Conservation (phyloP, 2,797 vertebrate genomes). For the Choloepus didactylus region DNA sequence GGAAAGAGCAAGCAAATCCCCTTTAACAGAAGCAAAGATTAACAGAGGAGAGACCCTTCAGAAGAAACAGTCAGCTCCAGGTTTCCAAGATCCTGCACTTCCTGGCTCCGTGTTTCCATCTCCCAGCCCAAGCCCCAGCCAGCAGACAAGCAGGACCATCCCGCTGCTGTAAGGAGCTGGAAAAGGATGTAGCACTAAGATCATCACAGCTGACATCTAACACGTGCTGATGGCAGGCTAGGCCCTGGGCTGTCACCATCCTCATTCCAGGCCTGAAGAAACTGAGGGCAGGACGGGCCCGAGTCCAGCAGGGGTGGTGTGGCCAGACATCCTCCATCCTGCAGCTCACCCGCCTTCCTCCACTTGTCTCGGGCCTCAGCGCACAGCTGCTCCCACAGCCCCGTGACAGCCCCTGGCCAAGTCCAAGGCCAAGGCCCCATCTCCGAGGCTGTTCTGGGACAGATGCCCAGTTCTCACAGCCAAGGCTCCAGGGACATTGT, state of each 20-base stretch:
- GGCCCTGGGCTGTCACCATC: background rate
- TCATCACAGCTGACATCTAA: background rate
- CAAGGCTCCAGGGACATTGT: background rate
- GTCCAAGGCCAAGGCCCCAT: background rate
- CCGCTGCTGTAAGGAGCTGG: rapidly evolving
- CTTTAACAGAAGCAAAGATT: background rate
- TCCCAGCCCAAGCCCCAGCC: background rate
- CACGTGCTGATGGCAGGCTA: rapidly evolving
- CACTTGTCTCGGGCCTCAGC: background rate
- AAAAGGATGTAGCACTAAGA: background rate
- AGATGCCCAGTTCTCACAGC: background rate
- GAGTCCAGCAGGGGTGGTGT: background rate
- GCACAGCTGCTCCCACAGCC: background rate
- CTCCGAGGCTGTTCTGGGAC: background rate
- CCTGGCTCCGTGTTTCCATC: background rate
- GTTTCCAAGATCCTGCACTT: background rate
- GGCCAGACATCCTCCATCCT: background rate
- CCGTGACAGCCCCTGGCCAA: rapidly evolving
- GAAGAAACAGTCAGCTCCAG: background rate
- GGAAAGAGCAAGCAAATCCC: background rate
- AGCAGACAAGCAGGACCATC: background rate
- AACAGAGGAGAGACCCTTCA: background rate
- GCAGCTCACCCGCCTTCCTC: background rate
- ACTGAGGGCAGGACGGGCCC: rapidly evolving
- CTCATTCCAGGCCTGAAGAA: background rate